Conservation (phyloP, 2,113 vertebrate species). For the Catharus fuscescens region DNA sequence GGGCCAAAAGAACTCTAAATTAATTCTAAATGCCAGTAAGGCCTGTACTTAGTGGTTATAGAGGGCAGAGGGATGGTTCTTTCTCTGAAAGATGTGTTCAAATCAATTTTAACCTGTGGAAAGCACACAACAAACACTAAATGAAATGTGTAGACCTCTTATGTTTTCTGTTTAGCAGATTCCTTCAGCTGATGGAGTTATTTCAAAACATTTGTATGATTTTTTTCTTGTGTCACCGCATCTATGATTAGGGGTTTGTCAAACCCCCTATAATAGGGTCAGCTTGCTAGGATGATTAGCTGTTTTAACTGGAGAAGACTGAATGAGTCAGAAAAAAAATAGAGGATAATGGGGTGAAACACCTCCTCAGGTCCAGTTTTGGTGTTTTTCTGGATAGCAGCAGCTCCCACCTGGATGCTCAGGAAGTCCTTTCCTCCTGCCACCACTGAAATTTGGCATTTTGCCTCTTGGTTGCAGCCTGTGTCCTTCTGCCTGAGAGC, state of each 20-base stretch:
- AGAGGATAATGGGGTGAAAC: not conserved
- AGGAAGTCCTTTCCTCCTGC: not conserved
- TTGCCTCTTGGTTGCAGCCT: not conserved
- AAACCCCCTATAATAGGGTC: not conserved
- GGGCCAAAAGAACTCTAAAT: not conserved
- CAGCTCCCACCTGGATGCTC: accelerated
- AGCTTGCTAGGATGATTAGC: not conserved
- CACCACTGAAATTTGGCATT: not conserved
- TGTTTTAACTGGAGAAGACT: not conserved
- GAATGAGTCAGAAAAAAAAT: not conserved
- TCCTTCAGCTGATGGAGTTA: not conserved
- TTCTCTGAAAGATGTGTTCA: not conserved
- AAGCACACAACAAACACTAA: not conserved
- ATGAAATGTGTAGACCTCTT: not conserved
- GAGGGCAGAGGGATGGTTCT: not conserved
- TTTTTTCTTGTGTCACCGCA: not conserved
- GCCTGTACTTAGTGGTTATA: not conserved
- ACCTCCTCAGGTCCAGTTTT: not conserved
- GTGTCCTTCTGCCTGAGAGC: not conserved
- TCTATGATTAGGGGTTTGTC: not conserved
- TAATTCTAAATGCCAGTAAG: not conserved
- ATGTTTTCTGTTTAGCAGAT: not conserved
- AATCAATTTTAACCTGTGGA: not conserved
- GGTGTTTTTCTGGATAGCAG: not conserved
- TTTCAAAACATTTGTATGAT: not conserved